Evolutionary conservation across 2,888 invertebrate genomes (phyloP).

Genomic region (Antheraea yamamai): DNA sequence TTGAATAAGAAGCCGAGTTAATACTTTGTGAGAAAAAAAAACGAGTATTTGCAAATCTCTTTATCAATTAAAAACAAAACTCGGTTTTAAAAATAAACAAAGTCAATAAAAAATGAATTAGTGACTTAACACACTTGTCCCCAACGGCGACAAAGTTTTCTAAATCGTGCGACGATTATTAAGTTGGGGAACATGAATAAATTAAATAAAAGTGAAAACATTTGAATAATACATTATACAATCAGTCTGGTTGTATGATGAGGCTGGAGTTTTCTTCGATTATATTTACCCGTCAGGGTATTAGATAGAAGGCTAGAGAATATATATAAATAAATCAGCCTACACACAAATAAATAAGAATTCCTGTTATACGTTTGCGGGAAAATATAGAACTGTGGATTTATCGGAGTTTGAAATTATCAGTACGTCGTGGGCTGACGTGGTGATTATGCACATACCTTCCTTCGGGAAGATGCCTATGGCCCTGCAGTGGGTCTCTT

Average conservation of each 20-base stretch:
- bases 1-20: no score
- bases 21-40: no score
- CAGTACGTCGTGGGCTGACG: no score
- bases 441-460: no score
- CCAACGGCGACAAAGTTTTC: not conserved
- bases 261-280: not conserved
- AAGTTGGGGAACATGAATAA: conserved; percentile 11
- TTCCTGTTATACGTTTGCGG: no score
- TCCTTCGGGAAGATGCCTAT: no score
- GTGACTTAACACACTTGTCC: not conserved
- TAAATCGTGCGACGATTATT: conserved; percentile 2
- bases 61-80: not conserved
- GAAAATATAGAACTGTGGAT: no score
- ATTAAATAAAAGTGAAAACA: conserved; percentile 16
- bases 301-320: not conserved
- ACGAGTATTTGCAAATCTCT: not conserved
- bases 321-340: no score
- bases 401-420: no score
- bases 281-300: not conserved
- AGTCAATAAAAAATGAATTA: not conserved
- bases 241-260: not conserved
- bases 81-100: not conserved
- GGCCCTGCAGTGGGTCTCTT: no score
- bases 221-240: conserved; percentile 13
- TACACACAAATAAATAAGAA: no score